Base-by-base conservation (phyloP, 1,140 invertebrate species). In the Muscidifurax raptorellus region DNA sequence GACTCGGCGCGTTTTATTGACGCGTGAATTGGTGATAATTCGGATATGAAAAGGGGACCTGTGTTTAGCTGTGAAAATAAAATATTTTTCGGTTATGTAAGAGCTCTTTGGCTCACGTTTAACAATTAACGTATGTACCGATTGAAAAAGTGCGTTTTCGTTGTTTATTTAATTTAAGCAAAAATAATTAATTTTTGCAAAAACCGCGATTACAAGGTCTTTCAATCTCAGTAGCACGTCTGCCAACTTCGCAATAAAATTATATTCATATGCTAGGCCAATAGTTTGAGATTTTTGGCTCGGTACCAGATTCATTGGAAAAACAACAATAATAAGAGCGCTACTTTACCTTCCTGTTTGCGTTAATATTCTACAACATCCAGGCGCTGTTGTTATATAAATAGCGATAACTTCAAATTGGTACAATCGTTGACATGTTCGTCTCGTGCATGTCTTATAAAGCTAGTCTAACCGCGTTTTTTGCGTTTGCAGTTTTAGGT, bases 1-100 rank as follows among this genome's bases (percentile, higher is more conserved):
- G 77, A 32, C 77, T 27, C 47, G 77, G 18, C 77, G 28, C 64
- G 77, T 32, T 59, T 32, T 32, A 79, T 64, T 22, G 52, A 64
- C 2, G 15, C 47, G 22, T 79, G 52, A 52, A 79, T 79, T 79
- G 52, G 27, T 27, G 28, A 12, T 28, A 77, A 52, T 47, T 52
- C 40, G n/a, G 40, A 25, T 22, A 18, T 4, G 52, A 22, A 1
- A n/a, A n/a, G 22, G 52, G 52, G 22, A 59, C 52, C 7, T 18
- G 18, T 59, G 18, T 59, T 59, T 59, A 18, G 18, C 15, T 22
- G n/a, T 59, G 22, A 59, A 59, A 59, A 59, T 4, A 22, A 59
- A 59, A n/a, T 22, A 22, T 22, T 22, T n/a, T 52, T 52, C 47
- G 18, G 47, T 52, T 52, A 52, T 52, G 15, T 52, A 52, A 52